phyloP scores from a whole-genome alignment of 2,888 invertebrate species.

The Luperina nickerlii region DNA sequence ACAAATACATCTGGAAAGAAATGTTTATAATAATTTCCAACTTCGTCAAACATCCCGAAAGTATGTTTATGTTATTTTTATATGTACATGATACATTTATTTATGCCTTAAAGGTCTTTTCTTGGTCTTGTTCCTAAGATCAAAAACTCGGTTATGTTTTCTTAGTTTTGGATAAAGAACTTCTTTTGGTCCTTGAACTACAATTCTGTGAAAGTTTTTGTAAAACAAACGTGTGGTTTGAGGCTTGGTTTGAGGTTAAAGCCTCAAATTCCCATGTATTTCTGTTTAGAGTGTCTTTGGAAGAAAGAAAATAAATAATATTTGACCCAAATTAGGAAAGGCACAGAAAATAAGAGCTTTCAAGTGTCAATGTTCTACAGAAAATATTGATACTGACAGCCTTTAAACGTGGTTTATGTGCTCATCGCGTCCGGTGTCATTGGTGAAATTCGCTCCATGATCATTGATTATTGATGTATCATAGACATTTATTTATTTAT shows the following conservation, averaged over 20 bases:
- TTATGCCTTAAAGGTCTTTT: constrained; percentile 28
- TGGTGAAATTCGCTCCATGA: too few relatives aligned
- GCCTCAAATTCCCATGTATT: not conserved
- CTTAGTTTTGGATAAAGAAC: not conserved
- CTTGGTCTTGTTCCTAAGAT: constrained; percentile 18
- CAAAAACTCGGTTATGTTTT: constrained; percentile 10
- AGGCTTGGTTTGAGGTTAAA: too few relatives aligned
- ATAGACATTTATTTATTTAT: too few relatives aligned
- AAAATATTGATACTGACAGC: too few relatives aligned
- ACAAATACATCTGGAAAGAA: constrained; percentile 44
- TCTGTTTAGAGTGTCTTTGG: not conserved
- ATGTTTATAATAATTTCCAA: constrained; percentile 36
- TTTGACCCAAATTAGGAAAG: not conserved
- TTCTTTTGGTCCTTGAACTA: not conserved
- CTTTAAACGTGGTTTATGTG: too few relatives aligned
- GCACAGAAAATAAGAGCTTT: not conserved
- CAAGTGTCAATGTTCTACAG: not conserved
- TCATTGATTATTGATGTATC: too few relatives aligned
- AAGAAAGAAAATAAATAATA: not conserved
- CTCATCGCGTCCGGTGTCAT: too few relatives aligned
- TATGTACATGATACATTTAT: constrained; percentile 35
- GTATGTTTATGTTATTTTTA: constrained; percentile 13
- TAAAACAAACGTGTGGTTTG: not conserved
- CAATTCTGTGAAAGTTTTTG: constrained; percentile 16
- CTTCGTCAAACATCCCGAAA: constrained; percentile 18